Conservation (phyloP, 1,140 invertebrate species). For the Leptinotarsa defecta region DNA sequence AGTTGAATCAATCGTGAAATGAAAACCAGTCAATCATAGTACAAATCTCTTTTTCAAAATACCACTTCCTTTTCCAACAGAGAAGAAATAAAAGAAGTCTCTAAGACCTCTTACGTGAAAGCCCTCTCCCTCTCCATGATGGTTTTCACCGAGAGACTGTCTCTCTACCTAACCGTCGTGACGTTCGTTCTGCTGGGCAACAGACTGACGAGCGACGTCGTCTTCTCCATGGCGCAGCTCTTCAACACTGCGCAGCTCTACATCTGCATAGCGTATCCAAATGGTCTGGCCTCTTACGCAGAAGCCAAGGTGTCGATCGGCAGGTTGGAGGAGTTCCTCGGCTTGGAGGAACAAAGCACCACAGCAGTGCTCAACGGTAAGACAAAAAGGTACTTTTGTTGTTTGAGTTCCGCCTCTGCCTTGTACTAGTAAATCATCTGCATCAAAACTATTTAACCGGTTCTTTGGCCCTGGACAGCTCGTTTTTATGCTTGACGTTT, state of each 20-base stretch:
- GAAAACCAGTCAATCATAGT: no score
- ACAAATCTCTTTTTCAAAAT: not conserved
- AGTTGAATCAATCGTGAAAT: no score
- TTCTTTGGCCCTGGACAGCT: no score
- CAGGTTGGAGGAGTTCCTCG: conserved; percentile 64
- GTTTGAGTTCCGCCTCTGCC: no score
- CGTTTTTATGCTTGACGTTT: no score
- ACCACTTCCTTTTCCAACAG: conserved; percentile 52
- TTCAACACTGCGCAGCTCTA: conserved; percentile 74
- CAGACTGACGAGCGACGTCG: conserved; percentile 67
- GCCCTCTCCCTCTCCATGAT: conserved; percentile 70
- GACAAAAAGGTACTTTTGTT: not conserved
- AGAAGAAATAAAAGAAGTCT: conserved; percentile 69
- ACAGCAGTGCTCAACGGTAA: not conserved
- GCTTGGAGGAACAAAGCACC: conserved; percentile 59
- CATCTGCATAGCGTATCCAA: conserved; percentile 74
- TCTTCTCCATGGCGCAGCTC: conserved; percentile 75
- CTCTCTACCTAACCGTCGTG: conserved; percentile 73
- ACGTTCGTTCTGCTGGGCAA: conserved; percentile 68
- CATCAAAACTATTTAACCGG: no score
- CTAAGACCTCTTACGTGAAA: conserved; percentile 71
- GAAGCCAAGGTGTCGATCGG: conserved; percentile 69
- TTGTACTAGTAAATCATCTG: no score
- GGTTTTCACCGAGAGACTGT: conserved; percentile 72
- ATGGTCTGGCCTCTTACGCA: conserved; percentile 44